Evolutionary conservation across 2,888 invertebrate species (phyloP).

Genomic region (Drosophila picticornis): DNA sequence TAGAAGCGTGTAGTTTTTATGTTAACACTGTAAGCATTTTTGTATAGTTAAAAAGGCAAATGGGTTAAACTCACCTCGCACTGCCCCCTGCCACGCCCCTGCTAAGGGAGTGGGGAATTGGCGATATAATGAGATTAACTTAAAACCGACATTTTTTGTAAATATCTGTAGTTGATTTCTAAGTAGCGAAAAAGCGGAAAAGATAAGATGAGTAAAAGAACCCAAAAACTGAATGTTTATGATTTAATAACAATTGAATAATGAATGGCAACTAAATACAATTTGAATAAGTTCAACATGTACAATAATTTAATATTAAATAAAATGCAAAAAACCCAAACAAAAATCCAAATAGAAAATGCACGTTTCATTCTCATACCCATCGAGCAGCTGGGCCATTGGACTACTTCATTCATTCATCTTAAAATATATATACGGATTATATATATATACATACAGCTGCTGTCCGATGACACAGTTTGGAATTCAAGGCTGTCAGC

Average conservation of each 20-base stretch:
- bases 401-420: slow-evolving; percentile 15
- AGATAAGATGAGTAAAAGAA: slow-evolving; percentile 11
- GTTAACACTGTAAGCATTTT: slow-evolving; percentile 70
- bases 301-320: slow-evolving; percentile 82
- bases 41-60: slow-evolving; percentile 67
- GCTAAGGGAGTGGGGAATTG: neutral
- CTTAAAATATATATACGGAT: neutral
- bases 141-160: slow-evolving; percentile 55
- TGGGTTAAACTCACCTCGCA: slow-evolving; percentile 30
- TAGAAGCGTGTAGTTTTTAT: slow-evolving; percentile 67
- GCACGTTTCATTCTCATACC: neutral
- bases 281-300: slow-evolving; percentile 81
- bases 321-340: slow-evolving; percentile 63
- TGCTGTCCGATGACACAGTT: slow-evolving; percentile 27
- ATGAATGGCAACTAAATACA: slow-evolving; percentile 74
- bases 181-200: slow-evolving; percentile 65
- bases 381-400: slow-evolving; percentile 23
- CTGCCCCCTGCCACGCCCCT: neutral
- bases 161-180: slow-evolving; percentile 79
- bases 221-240: slow-evolving; percentile 66
- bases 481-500: slow-evolving; percentile 34
- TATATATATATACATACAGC: slow-evolving; percentile 1
- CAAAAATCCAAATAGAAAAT: slow-evolving; percentile 35
- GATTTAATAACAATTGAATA: slow-evolving; percentile 61
- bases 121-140: slow-evolving; percentile 22